Evolutionary conservation across 1,140 invertebrate species (phyloP), one percentile per base, ranked within the genome.

Genomic region (Stenopsyche tienmushanensis): DNA sequence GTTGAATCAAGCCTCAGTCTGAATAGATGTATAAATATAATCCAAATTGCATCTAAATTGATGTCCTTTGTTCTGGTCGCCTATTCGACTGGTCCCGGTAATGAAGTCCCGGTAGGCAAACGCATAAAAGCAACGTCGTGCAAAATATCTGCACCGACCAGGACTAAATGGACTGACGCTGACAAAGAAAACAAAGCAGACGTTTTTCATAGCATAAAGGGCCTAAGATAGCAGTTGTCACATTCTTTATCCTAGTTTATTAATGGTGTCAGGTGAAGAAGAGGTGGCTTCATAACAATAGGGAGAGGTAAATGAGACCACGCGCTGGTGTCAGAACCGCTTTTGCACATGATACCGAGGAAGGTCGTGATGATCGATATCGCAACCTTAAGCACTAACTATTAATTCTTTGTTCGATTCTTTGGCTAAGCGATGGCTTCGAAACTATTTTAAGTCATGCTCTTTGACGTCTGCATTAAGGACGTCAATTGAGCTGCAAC

Each of bases 271-370:
- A 47, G 44, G 44, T 47, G 44, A 47, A 47, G 18, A 47, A 15
- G 10, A 13, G 44, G 44, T 47, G 44, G 44, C 17, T 18, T 47
- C 44, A 47, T 47, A 47, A 47, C 44, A 47, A 47, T 47, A 15
- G 44, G 10, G 10, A 47, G 44, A 5, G 44, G 44, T 20, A 47
- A 20, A 47, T 47, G 44, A 47, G 18, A 8, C 10, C 17, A 5
- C 3, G 18, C 44, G 5, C 10, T 15, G n/a, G n/a, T n/a, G n/a
- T n/a, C n/a, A n/a, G n/a, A n/a, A n/a, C n/a, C n/a, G n/a, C n/a
- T n/a, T n/a, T n/a, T n/a, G n/a, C n/a, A n/a, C n/a, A n/a, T n/a
- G n/a, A n/a, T n/a, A n/a, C n/a, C n/a, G n/a, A 47, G 44, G 7
- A 5, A 15, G 7, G 5, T 47, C 44, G 44, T 47, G 44, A 47